Evolutionary conservation across 2,113 vertebrate species (phyloP), one percentile per base, ranked within the genome.

Genomic region (Promerops cafer): DNA sequence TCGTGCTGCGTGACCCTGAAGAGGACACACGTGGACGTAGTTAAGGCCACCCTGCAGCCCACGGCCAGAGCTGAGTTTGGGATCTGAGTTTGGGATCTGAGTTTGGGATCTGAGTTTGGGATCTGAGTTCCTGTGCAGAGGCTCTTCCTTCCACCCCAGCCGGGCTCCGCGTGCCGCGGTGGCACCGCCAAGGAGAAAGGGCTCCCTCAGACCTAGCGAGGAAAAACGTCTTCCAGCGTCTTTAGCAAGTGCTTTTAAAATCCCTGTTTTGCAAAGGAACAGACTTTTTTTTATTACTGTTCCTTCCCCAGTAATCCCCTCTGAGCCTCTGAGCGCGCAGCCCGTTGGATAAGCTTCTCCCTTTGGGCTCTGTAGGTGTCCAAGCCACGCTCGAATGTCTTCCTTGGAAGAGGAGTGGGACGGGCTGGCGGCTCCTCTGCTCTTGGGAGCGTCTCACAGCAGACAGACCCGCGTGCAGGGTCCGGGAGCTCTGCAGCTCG

Each of bases 121-220:
- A n/a, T n/a, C n/a, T n/a, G n/a, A n/a, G n/a, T n/a, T n/a, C n/a
- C n/a, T n/a, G n/a, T n/a, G 0, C 60, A 24, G 33, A 37, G 40
- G 39, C 39, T 78, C 53, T 11, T 82, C 39, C 68, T 79, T 33
- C 64, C 89, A 24, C 2, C 81, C 64, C 50, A 59, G 59, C 71
- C 45, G 9, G 63, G 42, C 26, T 57, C 33, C 0, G 0, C 15
- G 0, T 2, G 24, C 72, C 0, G 4, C 47, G 15, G 77, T 7
- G 23, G 40, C 64, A 31, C 39, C 0, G 0, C 56, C 33, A 2
- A 30, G 35, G 52, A 61, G 83, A 50, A 33, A 39, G 35, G 35
- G n/a, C 31, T 61, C 66, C 16, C 13, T 82, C n/a, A 64, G 50
- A 35, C 39, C 22, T 7, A 17, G 42, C 1, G 18, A 57, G 45